A percentile compares a stretch with the other conserved stretches of the same genome.
Conservation (phyloP, 2,113 vertebrate species). For the cat (Felis catus) region DNA sequence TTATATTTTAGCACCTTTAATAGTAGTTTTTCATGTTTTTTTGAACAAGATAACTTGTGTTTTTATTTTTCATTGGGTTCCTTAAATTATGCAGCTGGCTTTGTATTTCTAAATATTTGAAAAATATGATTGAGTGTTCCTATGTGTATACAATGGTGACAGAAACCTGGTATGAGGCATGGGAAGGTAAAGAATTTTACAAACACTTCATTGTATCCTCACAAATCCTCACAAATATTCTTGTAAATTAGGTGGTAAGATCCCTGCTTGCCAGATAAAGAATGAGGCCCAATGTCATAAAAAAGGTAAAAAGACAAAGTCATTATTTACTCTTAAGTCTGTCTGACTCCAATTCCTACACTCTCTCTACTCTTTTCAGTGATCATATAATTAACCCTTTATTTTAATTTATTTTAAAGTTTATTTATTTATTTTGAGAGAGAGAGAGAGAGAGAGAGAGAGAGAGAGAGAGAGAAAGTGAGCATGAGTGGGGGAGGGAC, state of each 20-base stretch:
- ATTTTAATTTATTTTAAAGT: no score
- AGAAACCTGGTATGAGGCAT: fast-evolving
- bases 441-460: no score
- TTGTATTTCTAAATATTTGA: background rate
- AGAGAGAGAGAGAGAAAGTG: no score
- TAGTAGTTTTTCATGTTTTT: background rate
- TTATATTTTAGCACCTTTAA: background rate
- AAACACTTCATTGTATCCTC: background rate
- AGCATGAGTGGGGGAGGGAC: no score
- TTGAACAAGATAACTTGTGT: background rate
- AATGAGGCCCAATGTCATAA: background rate
- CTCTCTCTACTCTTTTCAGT: background rate
- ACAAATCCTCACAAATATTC: background rate
- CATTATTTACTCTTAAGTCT: background rate
- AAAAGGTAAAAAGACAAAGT: background rate
- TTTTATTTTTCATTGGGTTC: background rate
- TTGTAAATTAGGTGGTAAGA: background rate
- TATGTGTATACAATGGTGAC: background rate
- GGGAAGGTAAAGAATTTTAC: background rate
- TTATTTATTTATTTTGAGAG: no score
- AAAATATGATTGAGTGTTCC: background rate
- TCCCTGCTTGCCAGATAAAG: background rate
- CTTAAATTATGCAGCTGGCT: background rate
- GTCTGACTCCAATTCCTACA: background rate
- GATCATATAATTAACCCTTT: background rate